Evolutionary conservation across 2,113 vertebrate genomes (phyloP).

Genomic region (Turdus rufiventris): DNA sequence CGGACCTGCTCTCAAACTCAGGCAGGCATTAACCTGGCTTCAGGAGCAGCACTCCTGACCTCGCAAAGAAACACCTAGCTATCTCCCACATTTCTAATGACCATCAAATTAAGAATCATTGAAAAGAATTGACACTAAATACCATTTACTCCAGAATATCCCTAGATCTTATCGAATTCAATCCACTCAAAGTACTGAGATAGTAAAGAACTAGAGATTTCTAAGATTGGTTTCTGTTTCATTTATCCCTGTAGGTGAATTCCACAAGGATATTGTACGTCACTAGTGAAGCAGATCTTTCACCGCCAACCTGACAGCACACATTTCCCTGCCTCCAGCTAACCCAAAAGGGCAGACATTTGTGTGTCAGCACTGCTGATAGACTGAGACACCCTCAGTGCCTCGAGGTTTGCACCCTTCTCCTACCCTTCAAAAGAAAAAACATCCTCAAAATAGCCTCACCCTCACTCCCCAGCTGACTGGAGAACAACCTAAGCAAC

Average conservation of each 20-base stretch:
- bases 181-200: not conserved
- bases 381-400: not conserved
- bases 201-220: not conserved
- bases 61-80: not conserved
- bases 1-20: not conserved
- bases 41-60: not conserved
- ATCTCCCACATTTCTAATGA: not conserved
- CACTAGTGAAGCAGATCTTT: not conserved
- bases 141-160: not conserved
- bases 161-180: not conserved
- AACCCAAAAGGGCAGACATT: not conserved
- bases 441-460: not conserved
- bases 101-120: not conserved
- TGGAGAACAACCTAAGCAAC: not conserved
- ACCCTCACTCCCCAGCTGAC: not conserved
- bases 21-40: fast-evolving
- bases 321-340: not conserved
- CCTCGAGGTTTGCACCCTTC: not conserved
- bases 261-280: not conserved
- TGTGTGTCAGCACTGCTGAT: not conserved
- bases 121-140: not conserved
- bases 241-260: not conserved
- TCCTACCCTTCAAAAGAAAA: not conserved
- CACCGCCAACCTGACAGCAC: not conserved
- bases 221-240: not conserved